Evolutionary conservation across 2,888 invertebrate genomes (phyloP).

Genomic region (Phymatocera aterrima): DNA sequence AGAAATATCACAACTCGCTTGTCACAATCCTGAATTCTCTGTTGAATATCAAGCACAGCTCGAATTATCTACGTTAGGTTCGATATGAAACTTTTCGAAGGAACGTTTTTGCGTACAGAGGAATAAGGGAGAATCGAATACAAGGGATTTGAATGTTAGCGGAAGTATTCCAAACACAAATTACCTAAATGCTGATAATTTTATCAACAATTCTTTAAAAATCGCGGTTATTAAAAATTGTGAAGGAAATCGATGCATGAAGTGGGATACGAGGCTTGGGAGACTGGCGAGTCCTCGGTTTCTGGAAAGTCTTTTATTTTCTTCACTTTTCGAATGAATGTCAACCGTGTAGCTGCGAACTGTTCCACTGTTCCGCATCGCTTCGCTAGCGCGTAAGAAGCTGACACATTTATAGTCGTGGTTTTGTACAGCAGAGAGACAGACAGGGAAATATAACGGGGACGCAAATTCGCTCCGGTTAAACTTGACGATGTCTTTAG

Average conservation of each 20-base stretch:
- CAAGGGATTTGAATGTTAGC: neutral
- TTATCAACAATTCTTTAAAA: no score
- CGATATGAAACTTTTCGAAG: neutral
- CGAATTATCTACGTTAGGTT: slow-evolving; percentile 20
- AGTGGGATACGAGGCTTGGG: neutral
- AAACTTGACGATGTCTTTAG: slow-evolving; percentile 63
- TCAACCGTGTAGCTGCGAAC: slow-evolving; percentile 48
- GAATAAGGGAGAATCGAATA: no score
- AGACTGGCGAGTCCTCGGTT: neutral
- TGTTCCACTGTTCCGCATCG: slow-evolving; percentile 49
- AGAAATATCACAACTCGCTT: neutral
- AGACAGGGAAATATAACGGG: slow-evolving; percentile 12
- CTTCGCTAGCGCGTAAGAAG: slow-evolving; percentile 50
- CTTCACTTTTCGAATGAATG: slow-evolving; percentile 50
- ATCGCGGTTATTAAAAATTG: neutral
- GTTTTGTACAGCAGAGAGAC: slow-evolving; percentile 38
- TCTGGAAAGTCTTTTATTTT: slow-evolving; percentile 28
- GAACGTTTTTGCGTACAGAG: neutral
- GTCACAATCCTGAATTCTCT: slow-evolving; percentile 3
- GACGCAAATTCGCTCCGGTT: slow-evolving; percentile 29
- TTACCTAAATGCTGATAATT: neutral
- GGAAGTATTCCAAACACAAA: neutral
- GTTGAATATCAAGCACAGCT: slow-evolving; percentile 16
- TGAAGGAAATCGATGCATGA: neutral
- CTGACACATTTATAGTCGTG: slow-evolving; percentile 58